Base-by-base conservation (phyloP, 2,113 vertebrate species). In the Austrofundulus limnaeus region DNA sequence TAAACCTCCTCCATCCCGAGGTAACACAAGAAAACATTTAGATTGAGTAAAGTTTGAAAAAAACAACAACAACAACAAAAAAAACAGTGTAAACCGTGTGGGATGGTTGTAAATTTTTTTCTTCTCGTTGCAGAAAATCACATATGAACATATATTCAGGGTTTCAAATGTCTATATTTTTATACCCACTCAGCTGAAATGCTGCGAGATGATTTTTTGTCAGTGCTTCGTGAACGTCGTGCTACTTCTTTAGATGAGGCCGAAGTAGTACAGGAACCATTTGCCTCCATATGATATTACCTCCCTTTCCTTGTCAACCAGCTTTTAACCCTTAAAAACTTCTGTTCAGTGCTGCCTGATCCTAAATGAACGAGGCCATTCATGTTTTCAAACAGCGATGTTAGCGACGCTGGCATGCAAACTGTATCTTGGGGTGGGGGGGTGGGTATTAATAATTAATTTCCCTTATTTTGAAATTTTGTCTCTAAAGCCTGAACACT, bases 81-180 rank as follows among this genome's bases (percentile, higher is more conserved):
- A 39, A 69, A 34, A 54, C 37, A 69, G 75, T 78, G 66, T 53
- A 77, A 73, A 84, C 70, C 80, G 80, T 79, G 85, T 84, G 83
- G 78, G 70, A 80, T 61, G 71, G 70, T 65, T 85, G 83, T 90
- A 87, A 86, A 83, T 89, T 80, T 73, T 83, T 57, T 87, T 87
- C 75, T 87, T 87, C 75, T 28, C 81, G 77, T 80, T 83, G 85
- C 85, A 78, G 80, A 87, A 79, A 90, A 84, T 86, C 81, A 74
- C 79, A 72, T 87, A 83, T 85, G 78, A 88, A 87, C 87, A 85
- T 90, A 78, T 90, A 87, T 91, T 91, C 89, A 92, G 91, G 90
- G 86, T 90, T 87, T 90, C 79, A 89, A 90, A 92, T 88, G 78
- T 86, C 86, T 92, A 86, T 92, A 89, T 92, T 92, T 92, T 90